Conservation (phyloP, 1,140 invertebrate genomes). For the Nymphalis io region DNA sequence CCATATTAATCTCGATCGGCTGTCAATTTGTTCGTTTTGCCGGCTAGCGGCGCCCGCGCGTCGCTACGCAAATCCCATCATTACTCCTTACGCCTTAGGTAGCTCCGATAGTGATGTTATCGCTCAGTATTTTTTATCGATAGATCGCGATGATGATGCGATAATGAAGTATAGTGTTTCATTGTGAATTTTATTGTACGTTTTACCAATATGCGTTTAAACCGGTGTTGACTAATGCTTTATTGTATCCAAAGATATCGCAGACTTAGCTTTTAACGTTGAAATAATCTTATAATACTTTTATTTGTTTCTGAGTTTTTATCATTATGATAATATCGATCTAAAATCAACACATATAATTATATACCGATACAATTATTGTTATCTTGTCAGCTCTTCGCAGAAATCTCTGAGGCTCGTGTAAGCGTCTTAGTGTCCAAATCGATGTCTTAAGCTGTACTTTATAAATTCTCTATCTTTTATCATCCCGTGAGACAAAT, state of each 20-base stretch:
- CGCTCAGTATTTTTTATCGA: conserved; percentile 9
- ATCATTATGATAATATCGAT: too few relatives aligned
- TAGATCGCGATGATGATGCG: conserved; percentile 1
- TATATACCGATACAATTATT: too few relatives aligned
- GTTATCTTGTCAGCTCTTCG: background rate
- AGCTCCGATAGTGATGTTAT: conserved; percentile 16
- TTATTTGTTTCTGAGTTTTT: too few relatives aligned
- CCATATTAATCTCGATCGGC: conserved; percentile 36
- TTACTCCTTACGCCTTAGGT: conserved; percentile 27
- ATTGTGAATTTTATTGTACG: background rate
- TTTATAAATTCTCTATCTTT: background rate
- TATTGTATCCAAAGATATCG: too few relatives aligned
- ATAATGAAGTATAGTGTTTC: conserved; percentile 1
- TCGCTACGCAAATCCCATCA: conserved; percentile 40
- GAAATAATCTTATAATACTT: too few relatives aligned
- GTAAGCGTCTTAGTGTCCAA: conserved; percentile 12
- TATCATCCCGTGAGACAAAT: background rate
- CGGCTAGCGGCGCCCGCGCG: conserved; percentile 33
- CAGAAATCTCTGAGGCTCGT: background rate
- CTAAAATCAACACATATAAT: too few relatives aligned
- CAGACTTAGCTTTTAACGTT: too few relatives aligned
- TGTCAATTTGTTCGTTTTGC: conserved; percentile 27
- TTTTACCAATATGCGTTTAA: background rate
- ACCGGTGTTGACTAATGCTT: too few relatives aligned
- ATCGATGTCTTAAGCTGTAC: conserved; percentile 5